These are phyloP conservation scores for Hippoglossus stenolepis DNA, from an alignment of 2,113 vertebrate species.

Conservation along the genomic window DNA sequence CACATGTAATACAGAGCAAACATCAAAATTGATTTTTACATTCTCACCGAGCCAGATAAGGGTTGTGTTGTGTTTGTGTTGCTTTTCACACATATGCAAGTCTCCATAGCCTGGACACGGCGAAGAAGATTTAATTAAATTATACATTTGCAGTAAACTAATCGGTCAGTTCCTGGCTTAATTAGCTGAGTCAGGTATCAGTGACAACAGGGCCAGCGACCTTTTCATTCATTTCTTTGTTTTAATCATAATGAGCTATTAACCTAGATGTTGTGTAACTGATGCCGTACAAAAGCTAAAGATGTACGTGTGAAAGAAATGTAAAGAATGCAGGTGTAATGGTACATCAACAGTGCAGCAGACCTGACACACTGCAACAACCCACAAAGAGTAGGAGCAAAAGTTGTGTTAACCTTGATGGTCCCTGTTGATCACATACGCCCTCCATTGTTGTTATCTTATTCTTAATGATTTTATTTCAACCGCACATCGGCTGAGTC, in stretches of 20 bases:
- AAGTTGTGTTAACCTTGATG: too few relatives aligned
- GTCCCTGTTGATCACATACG: too few relatives aligned
- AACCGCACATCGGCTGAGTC: too few relatives aligned
- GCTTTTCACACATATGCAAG: not conserved
- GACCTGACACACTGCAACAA: too few relatives aligned
- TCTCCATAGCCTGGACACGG: not conserved
- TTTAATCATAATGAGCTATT: not conserved
- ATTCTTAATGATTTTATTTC: too few relatives aligned
- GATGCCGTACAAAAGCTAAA: too few relatives aligned
- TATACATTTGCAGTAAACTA: too few relatives aligned
- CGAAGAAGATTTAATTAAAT: too few relatives aligned
- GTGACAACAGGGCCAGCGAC: not conserved
- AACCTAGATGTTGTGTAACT: too few relatives aligned
- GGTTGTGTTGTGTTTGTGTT: conserved; percentile 2
- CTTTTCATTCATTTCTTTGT: not conserved
- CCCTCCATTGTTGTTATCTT: too few relatives aligned
- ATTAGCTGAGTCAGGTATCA: not conserved
- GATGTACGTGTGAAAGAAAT: too few relatives aligned
- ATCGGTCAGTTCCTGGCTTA: not conserved
- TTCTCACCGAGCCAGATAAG: not conserved
- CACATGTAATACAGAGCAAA: not conserved
- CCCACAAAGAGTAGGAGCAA: not conserved
- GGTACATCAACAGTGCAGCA: not conserved
- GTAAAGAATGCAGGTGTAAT: not conserved
- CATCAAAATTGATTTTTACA: not conserved